These are phyloP conservation scores for Solenopsis fugax DNA, from an alignment of 1,140 invertebrate species.

Conservation along the genomic window DNA sequence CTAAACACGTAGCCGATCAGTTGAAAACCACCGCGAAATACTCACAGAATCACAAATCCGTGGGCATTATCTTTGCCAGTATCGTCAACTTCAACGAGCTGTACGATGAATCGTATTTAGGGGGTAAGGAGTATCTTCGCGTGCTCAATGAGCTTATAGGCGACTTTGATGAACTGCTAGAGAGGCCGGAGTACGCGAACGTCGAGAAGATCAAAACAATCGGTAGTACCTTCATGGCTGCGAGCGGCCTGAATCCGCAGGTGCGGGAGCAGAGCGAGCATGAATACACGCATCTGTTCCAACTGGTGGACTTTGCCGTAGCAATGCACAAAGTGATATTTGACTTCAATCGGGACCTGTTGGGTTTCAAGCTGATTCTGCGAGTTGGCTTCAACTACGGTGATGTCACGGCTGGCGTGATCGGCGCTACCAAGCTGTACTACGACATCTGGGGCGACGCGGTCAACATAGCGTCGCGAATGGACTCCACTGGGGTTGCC, in stretches of 20 bases:
- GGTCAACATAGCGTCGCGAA: conserved; percentile 98
- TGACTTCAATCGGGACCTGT: conserved; percentile 95
- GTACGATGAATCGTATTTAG: conserved; percentile 97
- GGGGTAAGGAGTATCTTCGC: conserved; percentile 96
- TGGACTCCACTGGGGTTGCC: conserved; percentile 96
- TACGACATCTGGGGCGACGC: conserved; percentile 99
- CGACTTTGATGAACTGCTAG: conserved; percentile 97
- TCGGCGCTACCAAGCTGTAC: conserved; percentile 97
- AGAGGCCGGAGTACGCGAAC: conserved; percentile 93
- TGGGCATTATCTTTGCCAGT: conserved; percentile 97
- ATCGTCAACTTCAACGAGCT: conserved; percentile 98
- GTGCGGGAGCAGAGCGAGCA: conserved; percentile 88
- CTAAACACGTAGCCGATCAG: conserved; percentile 96
- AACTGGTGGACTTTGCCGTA: conserved; percentile 95
- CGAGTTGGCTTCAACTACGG: conserved; percentile 94
- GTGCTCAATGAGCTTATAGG: conserved; percentile 98
- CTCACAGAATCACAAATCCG: conserved; percentile 97
- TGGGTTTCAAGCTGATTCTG: conserved; percentile 97
- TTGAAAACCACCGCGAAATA: conserved; percentile 97
- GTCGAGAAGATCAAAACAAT: conserved; percentile 99
- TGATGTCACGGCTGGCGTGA: conserved; percentile 97
- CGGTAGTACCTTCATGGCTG: conserved; percentile 98
- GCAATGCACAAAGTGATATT: conserved; percentile 95
- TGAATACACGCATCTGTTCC: conserved; percentile 93
- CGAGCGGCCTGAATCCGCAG: conserved; percentile 95